These are phyloP conservation scores for Denticeps clupeoides DNA, from an alignment of 2,797 vertebrate genomes.

Conservation along the genomic window DNA sequence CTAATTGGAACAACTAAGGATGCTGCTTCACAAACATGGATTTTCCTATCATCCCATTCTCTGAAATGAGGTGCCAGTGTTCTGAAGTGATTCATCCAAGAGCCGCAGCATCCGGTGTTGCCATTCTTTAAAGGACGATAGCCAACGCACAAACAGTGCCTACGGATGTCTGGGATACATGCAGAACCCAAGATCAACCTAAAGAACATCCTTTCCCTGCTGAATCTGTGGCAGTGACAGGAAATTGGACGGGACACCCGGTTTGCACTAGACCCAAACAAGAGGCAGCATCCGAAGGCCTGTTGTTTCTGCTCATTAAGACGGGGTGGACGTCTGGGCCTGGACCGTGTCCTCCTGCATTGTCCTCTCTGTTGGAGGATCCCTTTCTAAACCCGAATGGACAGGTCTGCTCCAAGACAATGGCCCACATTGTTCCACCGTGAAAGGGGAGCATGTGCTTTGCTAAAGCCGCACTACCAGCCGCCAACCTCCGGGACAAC, in stretches of 20 bases:
- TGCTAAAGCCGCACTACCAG: conserved; percentile 58
- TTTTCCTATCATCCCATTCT: no score
- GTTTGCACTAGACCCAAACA: not conserved
- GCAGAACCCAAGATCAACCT: no score
- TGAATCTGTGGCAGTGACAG: no score
- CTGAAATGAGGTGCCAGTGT: no score
- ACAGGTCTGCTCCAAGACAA: conserved; percentile 62
- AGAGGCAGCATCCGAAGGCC: not conserved
- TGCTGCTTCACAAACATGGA: no score
- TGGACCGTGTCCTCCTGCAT: conserved; percentile 19
- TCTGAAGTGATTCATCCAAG: no score
- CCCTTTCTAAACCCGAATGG: conserved; percentile 57
- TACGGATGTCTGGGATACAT: no score
- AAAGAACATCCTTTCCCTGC: no score
- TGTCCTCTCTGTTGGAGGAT: conserved; percentile 41
- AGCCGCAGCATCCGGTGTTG: no score
- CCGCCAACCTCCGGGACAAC: conserved; percentile 69
- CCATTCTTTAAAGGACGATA: not conserved
- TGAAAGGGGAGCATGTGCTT: conserved; percentile 74
- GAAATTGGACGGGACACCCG: no score
- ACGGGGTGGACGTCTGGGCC: not conserved
- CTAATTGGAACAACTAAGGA: no score
- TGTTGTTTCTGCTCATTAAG: not conserved
- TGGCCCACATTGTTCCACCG: conserved; percentile 58
- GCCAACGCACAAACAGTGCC: not conserved